Base-by-base conservation (phyloP, 2,113 vertebrate genomes). In the Scopus umbretta region DNA sequence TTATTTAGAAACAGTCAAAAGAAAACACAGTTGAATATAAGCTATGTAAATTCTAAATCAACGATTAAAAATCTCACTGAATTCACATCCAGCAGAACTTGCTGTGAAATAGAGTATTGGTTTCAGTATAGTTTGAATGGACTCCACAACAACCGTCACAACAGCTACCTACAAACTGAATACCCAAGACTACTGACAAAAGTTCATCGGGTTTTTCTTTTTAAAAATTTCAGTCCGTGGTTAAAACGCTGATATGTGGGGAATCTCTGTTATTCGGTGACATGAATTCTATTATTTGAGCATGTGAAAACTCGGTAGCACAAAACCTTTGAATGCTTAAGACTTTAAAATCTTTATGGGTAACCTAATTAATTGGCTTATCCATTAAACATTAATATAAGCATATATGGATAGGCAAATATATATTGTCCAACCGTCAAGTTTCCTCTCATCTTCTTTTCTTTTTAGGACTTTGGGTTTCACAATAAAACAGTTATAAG, bases 401-500 rank as follows among this genome's bases (percentile, higher is more conserved):
- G 13, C 10, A 47, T 21, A n/a, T 12, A 76, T 22, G 80, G 19
- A 70, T 7, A 76, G 22, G 43, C 16, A 88, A 81, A 76, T 19
- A 45, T 7, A n/a, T 45, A 11, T 17, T 32, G 20, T 50, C 11
- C 34, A 74, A 16, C 29, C 75, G 40, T 8, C 45, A 81, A 29
- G 16, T 45, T 53, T 78, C 8, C 22, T 62, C 34, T 45, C 14
- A 23, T 72, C 45, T 86, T 30, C 66, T 38, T 50, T 63, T 87
- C 45, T 75, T 92, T 95, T 79, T 74, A 98, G 98, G 98, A 98
- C 43, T 97, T 98, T 15, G 98, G 98, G 21, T 98, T 98, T 92
- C 98, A 98, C 74, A 98, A 98, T 52, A 98, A 98, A 98, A 98
- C 98, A 10, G 34, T 98, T 71, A 98, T 98, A 95, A 97, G 98